Conservation (phyloP, 30 jellyfish, hydroid and myxozoan species). For the Turritopsis dohrnii region DNA sequence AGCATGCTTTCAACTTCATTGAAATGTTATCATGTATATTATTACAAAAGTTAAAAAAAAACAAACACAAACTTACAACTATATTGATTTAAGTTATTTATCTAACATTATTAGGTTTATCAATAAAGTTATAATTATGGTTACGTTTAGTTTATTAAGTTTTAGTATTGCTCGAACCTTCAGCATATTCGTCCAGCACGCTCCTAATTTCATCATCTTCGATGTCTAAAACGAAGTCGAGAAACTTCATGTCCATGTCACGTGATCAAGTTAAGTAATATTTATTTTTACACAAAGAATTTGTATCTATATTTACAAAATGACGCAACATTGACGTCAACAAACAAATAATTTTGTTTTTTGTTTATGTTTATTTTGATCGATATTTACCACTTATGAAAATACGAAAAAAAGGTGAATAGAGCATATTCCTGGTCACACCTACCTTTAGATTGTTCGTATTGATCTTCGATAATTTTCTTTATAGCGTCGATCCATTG, state of each 20-base stretch:
- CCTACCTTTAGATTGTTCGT: slow-evolving; percentile 53
- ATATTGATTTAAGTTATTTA: not conserved
- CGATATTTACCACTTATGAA: not conserved
- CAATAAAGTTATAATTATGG: not conserved
- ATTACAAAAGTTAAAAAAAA: not conserved
- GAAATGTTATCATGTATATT: not conserved
- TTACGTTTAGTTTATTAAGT: not conserved
- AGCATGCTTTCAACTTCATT: not conserved
- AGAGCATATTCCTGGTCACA: not conserved
- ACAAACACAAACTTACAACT: not conserved
- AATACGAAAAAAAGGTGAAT: not conserved
- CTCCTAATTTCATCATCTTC: not conserved
- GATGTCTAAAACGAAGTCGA: not conserved
- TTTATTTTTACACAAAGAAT: not conserved
- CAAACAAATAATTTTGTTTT: too few species aligned
- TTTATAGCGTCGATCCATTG: slow-evolving; percentile 76
- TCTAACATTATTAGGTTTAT: not conserved
- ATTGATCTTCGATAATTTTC: slow-evolving; percentile 59
- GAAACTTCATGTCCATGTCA: not conserved
- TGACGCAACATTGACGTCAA: not conserved
- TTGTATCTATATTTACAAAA: not conserved
- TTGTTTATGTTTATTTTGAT: not conserved
- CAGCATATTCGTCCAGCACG: not conserved
- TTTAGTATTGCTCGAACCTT: not conserved
- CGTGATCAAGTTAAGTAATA: not conserved